Conservation (phyloP, 92 coral and sea anemone genomes). For the Heteractis magnifica region DNA sequence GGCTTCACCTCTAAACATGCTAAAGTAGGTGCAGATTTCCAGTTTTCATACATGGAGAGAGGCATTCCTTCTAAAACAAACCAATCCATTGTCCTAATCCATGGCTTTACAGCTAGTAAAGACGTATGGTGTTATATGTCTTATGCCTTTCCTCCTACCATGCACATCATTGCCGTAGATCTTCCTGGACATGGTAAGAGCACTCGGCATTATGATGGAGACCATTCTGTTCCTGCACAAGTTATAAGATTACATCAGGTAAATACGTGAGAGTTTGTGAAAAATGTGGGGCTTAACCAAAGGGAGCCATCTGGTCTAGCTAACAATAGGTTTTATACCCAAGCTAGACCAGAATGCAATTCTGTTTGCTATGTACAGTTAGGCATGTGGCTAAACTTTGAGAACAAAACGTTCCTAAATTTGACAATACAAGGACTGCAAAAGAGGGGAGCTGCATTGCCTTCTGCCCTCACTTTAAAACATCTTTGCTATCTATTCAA, state of each 20-base stretch:
- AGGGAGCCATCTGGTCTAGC: no score
- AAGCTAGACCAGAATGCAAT: no score
- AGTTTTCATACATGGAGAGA: slow-evolving; percentile 77
- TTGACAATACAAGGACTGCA: no score
- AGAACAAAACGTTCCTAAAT: no score
- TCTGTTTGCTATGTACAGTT: no score
- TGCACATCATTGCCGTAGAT: slow-evolving; percentile 76
- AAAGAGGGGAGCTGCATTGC: no score
- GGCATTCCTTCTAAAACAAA: slow-evolving; percentile 46
- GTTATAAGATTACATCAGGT: slow-evolving; percentile 90
- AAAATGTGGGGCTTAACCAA: not conserved
- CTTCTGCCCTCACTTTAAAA: no score
- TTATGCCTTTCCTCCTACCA: slow-evolving; percentile 57
- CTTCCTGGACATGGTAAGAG: slow-evolving; percentile 97
- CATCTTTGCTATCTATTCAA: no score
- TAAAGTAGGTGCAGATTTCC: slow-evolving; percentile 58
- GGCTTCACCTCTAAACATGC: slow-evolving; percentile 61
- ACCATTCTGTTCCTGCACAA: slow-evolving; percentile 67
- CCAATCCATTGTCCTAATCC: slow-evolving; percentile 63
- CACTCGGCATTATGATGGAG: slow-evolving; percentile 80
- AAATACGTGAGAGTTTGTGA: not conserved
- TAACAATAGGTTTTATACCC: no score
- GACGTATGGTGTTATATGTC: slow-evolving; percentile 75
- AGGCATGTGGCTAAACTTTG: no score
- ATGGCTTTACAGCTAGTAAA: slow-evolving; percentile 86